Base-by-base conservation (phyloP, 1,140 invertebrate genomes). In the Eumaeus atala region DNA sequence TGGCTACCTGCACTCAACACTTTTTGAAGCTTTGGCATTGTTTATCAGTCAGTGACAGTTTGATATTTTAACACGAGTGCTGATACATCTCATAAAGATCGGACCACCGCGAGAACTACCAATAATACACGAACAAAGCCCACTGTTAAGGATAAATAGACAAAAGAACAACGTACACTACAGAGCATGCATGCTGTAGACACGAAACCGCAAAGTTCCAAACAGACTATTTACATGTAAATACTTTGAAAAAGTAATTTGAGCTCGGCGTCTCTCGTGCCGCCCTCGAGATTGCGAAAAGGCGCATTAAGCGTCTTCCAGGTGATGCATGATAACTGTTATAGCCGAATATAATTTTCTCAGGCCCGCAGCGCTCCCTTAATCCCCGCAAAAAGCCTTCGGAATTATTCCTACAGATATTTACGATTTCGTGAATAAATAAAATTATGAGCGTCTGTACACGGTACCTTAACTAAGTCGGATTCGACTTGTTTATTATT, bases 251-350 rank as follows among this genome's bases (percentile, higher is more conserved):
- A 86, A 86, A 86, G 83, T 86, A 86, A 86, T 87, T 86, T 83
- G 72, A 74, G 74, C 75, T 60, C 60, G 61, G 67, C 73, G 72
- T 74, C 74, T 72, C 72, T 65, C 70, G 66, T 69, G 69, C 77
- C 79, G 74, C 78, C 79, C 77, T 76, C 74, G 80, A 88, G 84
- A 88, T 88, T 87, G 84, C 84, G 80, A 87, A 79, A 78, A 79
- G 72, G 75, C 75, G 70, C 85, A 84, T 87, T 87, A 86, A 83
- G 72, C 77, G 71, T 79, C 78, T 75, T 74, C 72, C 86, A 86
- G 84, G 84, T 88, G 86, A 88, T 87, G 78, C 84, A 86, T 87
- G 83, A 83, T 85, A 79, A 88, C 84, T 86, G 85, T 87, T 88
- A 87, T 86, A 70, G 77, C 74, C 67, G 82, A 82, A 84, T 87